These are phyloP conservation scores for Patella caerulea DNA, from an alignment of 2,888 invertebrate species.

Conservation along the genomic window DNA sequence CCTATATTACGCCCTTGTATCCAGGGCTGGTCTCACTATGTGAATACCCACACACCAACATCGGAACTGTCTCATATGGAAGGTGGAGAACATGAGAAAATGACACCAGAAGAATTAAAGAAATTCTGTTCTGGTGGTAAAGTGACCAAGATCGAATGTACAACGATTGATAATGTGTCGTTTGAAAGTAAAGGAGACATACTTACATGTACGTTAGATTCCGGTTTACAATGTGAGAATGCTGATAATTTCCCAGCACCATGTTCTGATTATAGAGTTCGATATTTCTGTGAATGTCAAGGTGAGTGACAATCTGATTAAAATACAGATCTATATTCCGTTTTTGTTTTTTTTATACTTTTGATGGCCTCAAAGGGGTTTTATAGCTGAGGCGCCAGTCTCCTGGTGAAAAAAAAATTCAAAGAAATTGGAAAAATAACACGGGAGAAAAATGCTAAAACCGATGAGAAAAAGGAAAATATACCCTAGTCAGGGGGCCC, in stretches of 20 bases:
- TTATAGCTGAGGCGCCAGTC: too few relatives aligned
- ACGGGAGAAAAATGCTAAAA: too few relatives aligned
- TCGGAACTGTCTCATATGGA: constrained; percentile 2
- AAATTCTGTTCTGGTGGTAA: constrained; percentile 16
- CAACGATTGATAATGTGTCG: constrained; percentile 41
- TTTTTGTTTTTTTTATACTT: too few relatives aligned
- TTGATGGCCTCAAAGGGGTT: too few relatives aligned
- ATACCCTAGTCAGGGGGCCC: too few relatives aligned
- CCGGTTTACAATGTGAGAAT: constrained; percentile 80
- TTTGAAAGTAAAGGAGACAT: constrained; percentile 46
- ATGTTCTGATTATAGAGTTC: constrained; percentile 59
- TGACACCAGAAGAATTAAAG: constrained; percentile 20
- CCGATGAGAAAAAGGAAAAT: too few relatives aligned
- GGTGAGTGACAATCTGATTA: constrained; percentile 15
- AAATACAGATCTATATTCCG: too few relatives aligned
- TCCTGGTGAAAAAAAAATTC: too few relatives aligned
- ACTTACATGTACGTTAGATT: constrained; percentile 74
- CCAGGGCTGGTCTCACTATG: constrained; percentile 17
- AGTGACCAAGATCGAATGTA: constrained; percentile 47
- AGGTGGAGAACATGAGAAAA: constrained; percentile 16
- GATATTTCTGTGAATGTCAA: constrained; percentile 73
- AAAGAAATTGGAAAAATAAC: too few relatives aligned
- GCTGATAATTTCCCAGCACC: constrained; percentile 38
- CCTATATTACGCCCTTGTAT: not conserved
- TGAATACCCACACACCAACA: constrained; percentile 6